These are phyloP conservation scores for Cinara cedri DNA, from an alignment of 2,888 invertebrate species.

Conservation along the genomic window DNA sequence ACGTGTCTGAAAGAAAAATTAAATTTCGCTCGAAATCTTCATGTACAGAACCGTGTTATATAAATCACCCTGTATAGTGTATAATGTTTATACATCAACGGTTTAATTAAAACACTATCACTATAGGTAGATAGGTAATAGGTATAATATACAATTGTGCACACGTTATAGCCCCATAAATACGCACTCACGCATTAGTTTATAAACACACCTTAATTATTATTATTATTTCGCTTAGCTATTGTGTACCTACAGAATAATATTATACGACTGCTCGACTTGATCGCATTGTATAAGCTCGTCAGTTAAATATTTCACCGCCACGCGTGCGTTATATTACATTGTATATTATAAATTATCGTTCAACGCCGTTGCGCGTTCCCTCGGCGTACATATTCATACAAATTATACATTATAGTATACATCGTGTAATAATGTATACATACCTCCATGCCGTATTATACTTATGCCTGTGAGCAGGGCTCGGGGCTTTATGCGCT, in stretches of 20 bases:
- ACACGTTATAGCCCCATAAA: not conserved
- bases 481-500: too few species aligned
- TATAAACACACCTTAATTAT: not conserved
- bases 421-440: not conserved
- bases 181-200: not conserved
- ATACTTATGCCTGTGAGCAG: too few species aligned
- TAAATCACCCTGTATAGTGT: not conserved
- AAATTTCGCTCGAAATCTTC: too few species aligned
- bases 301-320: slow-evolving; percentile 31
- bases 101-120: slow-evolving; percentile 13
- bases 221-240: slow-evolving; percentile 20
- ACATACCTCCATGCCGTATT: too few species aligned
- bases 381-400: not conserved
- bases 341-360: not conserved
- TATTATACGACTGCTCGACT: slow-evolving; percentile 20
- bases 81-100: slow-evolving; percentile 21
- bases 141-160: too few species aligned
- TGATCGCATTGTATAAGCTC: slow-evolving; percentile 23
- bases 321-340: not conserved
- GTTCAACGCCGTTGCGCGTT: too few species aligned
- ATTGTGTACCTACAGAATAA: not conserved
- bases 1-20: too few species aligned
- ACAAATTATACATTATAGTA: not conserved
- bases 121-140: too few species aligned
- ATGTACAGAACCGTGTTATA: too few species aligned